These are phyloP conservation scores for Mylabris phalerata DNA, from an alignment of 1,140 invertebrate species.

Conservation along the genomic window DNA sequence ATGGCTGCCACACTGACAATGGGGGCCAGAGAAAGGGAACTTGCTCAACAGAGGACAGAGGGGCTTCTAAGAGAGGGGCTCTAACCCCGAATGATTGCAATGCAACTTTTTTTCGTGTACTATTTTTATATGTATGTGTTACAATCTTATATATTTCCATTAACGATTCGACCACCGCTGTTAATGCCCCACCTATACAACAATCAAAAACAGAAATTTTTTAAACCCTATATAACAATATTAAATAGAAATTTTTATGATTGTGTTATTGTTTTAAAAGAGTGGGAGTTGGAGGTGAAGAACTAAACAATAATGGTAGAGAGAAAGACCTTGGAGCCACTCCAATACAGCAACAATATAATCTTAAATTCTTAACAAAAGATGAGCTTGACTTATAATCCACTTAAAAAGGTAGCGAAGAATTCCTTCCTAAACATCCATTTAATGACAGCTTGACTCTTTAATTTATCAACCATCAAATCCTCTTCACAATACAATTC, in stretches of 20 bases:
- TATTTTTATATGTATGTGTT: neutral
- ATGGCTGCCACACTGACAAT: constrained; percentile 43
- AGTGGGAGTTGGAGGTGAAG: neutral
- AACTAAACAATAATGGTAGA: constrained; percentile 22
- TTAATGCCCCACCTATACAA: neutral
- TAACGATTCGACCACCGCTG: neutral
- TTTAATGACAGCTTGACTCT: constrained; percentile 27
- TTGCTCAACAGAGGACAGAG: constrained; percentile 20
- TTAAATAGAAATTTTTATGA: neutral
- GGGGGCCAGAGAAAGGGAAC: constrained; percentile 41
- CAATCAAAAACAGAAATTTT: neutral
- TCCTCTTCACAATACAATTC: constrained; percentile 3
- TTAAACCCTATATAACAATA: neutral
- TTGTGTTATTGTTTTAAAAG: constrained; percentile 21
- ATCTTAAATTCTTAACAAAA: constrained; percentile 24
- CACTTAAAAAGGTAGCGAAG: constrained; percentile 36
- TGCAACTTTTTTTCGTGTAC: constrained; percentile 19
- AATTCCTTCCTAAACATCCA: constrained; percentile 24
- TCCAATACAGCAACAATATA: constrained; percentile 25
- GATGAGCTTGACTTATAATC: constrained; percentile 28
- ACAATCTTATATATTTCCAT: constrained; percentile 18
- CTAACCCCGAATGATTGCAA: constrained; percentile 27
- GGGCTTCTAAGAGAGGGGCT: constrained; percentile 32
- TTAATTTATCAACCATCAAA: constrained; percentile 17
- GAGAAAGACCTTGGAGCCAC: constrained; percentile 21